phyloP scores from a whole-genome alignment of 2,113 vertebrate genomes.

The Mirza zaza region DNA sequence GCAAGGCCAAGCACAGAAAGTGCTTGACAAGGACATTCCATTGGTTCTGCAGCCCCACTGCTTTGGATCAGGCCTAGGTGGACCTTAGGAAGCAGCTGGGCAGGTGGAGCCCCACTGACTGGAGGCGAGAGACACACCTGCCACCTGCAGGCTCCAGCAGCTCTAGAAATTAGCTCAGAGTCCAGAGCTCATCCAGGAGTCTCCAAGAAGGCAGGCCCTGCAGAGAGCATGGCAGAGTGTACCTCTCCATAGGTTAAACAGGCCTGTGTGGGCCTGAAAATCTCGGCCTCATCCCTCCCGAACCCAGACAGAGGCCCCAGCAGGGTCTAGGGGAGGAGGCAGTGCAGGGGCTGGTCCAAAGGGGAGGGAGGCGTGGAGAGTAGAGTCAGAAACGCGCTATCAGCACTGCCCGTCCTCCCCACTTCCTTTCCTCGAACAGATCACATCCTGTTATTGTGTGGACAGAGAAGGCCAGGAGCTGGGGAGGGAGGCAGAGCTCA shows the following conservation, averaged over 20 bases:
- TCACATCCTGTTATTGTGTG: conserved; percentile 83
- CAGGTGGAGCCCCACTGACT: background rate
- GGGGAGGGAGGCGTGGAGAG: background rate
- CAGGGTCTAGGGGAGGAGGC: background rate
- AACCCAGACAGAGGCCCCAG: background rate
- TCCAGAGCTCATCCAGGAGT: background rate
- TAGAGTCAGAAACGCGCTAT: conserved; percentile 68
- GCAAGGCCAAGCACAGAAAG: background rate
- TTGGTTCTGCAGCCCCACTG: background rate
- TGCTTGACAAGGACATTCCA: background rate
- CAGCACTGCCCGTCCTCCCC: conserved; percentile 74
- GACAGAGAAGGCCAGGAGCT: conserved; percentile 69
- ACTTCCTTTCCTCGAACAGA: conserved; percentile 78
- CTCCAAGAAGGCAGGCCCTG: background rate
- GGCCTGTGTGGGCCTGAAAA: background rate
- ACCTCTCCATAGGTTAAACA: background rate
- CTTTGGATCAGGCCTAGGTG: background rate
- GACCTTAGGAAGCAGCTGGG: background rate
- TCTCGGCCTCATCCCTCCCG: background rate
- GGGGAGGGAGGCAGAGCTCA: conserved; percentile 56
- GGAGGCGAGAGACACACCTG: background rate
- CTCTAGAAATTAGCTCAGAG: background rate
- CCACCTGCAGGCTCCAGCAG: background rate
- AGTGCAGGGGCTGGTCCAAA: background rate
- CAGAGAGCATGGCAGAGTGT: background rate